A percentile compares a stretch with the other conserved stretches of the same genome.
Evolutionary conservation across 2,797 vertebrate species (phyloP).

Genomic region (Mus caroli): DNA sequence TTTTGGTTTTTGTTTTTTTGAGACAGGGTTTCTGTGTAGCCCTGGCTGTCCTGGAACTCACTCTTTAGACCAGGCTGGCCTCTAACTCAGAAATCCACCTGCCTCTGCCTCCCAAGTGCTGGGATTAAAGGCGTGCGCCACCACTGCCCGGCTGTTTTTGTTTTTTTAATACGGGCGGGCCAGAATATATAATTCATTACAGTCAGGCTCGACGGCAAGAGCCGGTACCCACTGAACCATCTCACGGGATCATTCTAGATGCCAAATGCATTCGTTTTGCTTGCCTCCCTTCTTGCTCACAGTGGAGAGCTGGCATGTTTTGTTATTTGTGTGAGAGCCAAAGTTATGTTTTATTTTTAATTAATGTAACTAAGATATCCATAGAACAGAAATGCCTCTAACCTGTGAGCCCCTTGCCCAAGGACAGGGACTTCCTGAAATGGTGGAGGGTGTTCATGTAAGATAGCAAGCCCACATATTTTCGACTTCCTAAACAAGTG

Average conservation of each 20-base stretch:
- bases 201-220: not conserved
- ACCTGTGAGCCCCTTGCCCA: not conserved
- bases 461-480: not conserved
- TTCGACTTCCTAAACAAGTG: not conserved
- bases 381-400: not conserved
- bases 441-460: not conserved
- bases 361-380: not conserved
- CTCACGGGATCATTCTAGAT: conserved; percentile 6
- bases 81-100: too few species aligned
- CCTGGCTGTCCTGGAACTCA: too few species aligned
- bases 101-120: too few species aligned
- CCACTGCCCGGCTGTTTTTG: too few species aligned
- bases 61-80: too few species aligned
- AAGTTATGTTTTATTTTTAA: not conserved
- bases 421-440: not conserved
- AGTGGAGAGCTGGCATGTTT: not conserved
- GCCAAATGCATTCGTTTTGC: conserved; percentile 17
- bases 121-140: too few species aligned
- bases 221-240: not conserved
- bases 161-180: not conserved
- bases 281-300: not conserved
- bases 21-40: too few species aligned
- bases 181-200: not conserved
- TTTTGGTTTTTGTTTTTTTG: too few species aligned
- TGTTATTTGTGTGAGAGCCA: not conserved